Evolutionary conservation across 92 coral and sea anemone species (phyloP).

Genomic region (Diadumene lineata): DNA sequence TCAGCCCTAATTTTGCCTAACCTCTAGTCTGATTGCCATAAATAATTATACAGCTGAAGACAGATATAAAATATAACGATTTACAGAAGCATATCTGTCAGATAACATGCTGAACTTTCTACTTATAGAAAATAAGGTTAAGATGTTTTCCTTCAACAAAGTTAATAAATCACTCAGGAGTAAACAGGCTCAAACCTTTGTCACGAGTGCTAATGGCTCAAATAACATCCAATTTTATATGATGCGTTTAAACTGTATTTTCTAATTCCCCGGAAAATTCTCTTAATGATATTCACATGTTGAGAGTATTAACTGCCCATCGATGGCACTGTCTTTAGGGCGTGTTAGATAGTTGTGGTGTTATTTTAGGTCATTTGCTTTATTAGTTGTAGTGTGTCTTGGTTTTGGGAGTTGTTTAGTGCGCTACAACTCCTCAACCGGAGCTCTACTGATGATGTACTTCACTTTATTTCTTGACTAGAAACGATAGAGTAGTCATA

Average conservation of each 20-base stretch:
- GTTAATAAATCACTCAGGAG: background rate
- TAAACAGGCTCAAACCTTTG: too few relatives aligned
- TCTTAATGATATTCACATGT: slow-evolving; percentile 3
- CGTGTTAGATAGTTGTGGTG: background rate
- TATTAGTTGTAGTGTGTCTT: background rate
- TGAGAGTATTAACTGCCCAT: slow-evolving; percentile 5
- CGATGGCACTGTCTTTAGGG: slow-evolving; percentile 9
- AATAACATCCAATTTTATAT: too few relatives aligned
- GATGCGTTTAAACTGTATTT: background rate
- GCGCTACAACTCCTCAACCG: background rate
- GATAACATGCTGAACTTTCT: slow-evolving; percentile 7
- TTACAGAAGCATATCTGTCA: background rate
- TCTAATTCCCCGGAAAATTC: too few relatives aligned
- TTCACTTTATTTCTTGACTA: background rate
- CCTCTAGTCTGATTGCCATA: too few relatives aligned
- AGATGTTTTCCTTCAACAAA: slow-evolving; percentile 5
- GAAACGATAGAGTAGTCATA: background rate
- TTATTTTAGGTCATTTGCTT: background rate
- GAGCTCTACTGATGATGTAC: background rate
- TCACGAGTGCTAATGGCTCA: too few relatives aligned
- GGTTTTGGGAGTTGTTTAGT: background rate
- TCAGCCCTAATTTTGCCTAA: background rate
- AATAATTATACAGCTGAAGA: background rate
- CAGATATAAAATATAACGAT: background rate
- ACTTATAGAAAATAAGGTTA: background rate